A percentile compares a stretch with the other conserved stretches of the same genome.
Conservation (phyloP, 1,140 invertebrate genomes). For the Hylaeus anthracinus region DNA sequence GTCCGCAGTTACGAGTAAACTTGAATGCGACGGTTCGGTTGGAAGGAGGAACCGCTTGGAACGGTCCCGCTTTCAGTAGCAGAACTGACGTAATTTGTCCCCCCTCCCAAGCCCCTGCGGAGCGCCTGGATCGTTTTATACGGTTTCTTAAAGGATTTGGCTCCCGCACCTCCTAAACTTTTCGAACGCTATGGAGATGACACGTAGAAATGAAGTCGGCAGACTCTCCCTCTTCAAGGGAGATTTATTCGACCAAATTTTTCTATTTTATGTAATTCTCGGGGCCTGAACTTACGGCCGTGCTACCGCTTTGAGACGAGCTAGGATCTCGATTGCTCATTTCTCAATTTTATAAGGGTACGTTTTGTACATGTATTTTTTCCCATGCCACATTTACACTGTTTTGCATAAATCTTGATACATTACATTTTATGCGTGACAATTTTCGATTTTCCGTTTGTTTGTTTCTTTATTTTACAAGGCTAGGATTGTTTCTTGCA, state of each 20-base stretch:
- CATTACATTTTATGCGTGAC: too few species aligned
- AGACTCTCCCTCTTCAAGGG: neutral
- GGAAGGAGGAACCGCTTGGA: constrained; percentile 2
- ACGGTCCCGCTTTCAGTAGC: constrained; percentile 27
- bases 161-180: constrained; percentile 36
- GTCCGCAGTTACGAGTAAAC: constrained; percentile 10
- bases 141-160: constrained; percentile 46
- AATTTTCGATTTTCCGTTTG: too few species aligned
- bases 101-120: neutral
- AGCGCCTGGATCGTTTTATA: constrained; percentile 31
- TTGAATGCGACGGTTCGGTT: constrained; percentile 10
- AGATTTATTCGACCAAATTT: constrained; percentile 20
- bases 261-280: constrained; percentile 30
- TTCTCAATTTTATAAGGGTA: too few species aligned
- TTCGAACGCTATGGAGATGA: constrained; percentile 33
- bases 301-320: too few species aligned
- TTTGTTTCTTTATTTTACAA: too few species aligned
- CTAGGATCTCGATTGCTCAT: too few species aligned
- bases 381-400: too few species aligned
- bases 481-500: too few species aligned
- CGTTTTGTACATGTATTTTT: too few species aligned
- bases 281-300: constrained; percentile 1
- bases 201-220: constrained; percentile 32
- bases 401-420: too few species aligned
- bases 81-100: constrained; percentile 27